A percentile compares a stretch with the other conserved stretches of the same genome.
phyloP scores from a whole-genome alignment of 2,888 invertebrate genomes.

The Melinopterus prodromus region DNA sequence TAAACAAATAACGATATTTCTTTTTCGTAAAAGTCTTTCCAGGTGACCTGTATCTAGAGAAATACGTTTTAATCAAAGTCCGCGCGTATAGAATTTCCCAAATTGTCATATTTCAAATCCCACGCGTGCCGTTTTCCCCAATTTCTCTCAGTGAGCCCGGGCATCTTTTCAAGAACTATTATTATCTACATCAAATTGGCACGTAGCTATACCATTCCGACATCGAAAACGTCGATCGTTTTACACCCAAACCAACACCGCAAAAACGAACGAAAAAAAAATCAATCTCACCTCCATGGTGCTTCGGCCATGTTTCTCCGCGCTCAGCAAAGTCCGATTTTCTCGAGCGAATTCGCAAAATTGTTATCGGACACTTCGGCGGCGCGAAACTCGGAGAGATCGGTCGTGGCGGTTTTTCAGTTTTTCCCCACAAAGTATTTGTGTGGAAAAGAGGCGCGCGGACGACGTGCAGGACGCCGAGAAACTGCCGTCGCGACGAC shows the following conservation, averaged over 20 bases:
- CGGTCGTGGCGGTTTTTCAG: neutral
- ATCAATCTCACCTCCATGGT: constrained; percentile 26
- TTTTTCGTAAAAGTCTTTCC: too few relatives aligned
- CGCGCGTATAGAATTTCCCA: neutral
- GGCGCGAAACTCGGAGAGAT: neutral
- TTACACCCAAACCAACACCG: neutral
- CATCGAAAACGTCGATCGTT: constrained; percentile 8
- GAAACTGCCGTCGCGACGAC: neutral
- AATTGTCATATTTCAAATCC: constrained; percentile 17
- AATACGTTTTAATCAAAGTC: neutral
- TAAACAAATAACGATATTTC: too few relatives aligned
- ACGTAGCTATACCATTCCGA: constrained; percentile 16
- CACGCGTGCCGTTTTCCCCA: constrained; percentile 29
- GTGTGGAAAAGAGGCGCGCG: neutral
- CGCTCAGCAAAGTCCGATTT: neutral
- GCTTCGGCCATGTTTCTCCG: constrained; percentile 18
- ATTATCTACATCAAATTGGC: constrained; percentile 36
- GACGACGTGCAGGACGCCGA: neutral
- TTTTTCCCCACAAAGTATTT: neutral
- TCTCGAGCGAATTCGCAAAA: neutral
- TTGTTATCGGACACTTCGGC: neutral
- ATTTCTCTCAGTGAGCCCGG: constrained; percentile 28
- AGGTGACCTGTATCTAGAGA: neutral
- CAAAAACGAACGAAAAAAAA: constrained; percentile 6
- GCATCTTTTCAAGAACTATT: constrained; percentile 37